Percentiles rank a stretch among this genome's conserved stretches.
Conservation (phyloP, 2,113 vertebrate species). For the Tachycineta bicolor region DNA sequence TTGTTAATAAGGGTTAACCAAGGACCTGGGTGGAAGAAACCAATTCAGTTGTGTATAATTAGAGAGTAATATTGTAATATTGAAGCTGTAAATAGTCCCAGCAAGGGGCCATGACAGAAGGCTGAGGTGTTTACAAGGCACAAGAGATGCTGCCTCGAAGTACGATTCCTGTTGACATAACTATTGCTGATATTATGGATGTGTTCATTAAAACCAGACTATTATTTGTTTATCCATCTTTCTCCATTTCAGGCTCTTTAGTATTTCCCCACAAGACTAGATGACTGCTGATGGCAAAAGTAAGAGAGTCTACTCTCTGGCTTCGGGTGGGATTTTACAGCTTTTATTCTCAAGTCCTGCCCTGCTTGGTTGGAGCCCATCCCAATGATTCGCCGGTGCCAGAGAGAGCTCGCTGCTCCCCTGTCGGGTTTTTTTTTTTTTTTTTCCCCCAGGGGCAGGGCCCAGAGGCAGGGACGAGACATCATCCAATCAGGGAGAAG, state of each 20-base stretch:
- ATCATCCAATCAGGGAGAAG: no score
- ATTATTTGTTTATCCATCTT: constrained; percentile 73
- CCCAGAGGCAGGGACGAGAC: no score
- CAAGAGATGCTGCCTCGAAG: constrained; percentile 71
- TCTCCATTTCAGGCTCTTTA: neutral
- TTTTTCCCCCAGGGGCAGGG: no score
- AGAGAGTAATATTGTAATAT: constrained; percentile 72
- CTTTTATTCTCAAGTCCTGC: no score
- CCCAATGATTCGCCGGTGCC: no score
- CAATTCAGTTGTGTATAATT: constrained; percentile 76
- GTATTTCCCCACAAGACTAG: no score
- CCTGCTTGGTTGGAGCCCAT: no score
- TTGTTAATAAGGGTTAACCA: constrained; percentile 77
- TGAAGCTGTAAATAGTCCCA: constrained; percentile 75
- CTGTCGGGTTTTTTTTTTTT: no score
- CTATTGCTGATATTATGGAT: constrained; percentile 75
- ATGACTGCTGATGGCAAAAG: no score
- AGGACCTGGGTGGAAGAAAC: constrained; percentile 46
- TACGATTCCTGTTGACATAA: constrained; percentile 64
- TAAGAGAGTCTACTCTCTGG: no score
- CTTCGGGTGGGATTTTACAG: no score
- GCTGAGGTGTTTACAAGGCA: constrained; percentile 79
- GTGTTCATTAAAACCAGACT: constrained; percentile 75
- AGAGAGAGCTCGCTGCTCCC: no score
- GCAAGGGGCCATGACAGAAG: constrained; percentile 69